Evolutionary conservation across 1,140 invertebrate genomes (phyloP), one percentile per base, ranked within the genome.

Genomic region (Penaeus vannamei): DNA sequence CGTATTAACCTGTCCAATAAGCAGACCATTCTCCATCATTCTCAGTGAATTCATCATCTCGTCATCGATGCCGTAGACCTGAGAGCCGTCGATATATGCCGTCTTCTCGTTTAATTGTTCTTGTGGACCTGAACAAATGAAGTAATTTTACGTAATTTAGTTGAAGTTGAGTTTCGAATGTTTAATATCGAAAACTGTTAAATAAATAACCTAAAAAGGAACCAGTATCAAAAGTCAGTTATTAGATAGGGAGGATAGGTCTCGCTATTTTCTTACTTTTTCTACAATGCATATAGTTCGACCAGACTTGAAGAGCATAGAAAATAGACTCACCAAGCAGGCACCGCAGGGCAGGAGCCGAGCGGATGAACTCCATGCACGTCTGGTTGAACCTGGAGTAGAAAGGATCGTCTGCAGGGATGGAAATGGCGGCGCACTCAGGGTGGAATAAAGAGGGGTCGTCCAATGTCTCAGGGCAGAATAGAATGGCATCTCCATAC

Each of bases 31-130:
- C 62, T 95, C 94, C 91, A 96, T 96, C 5, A 95, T 92, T 72
- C 97, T 93, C 0, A 97, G 93, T 88, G 95, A 95, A 86, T 97
- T 95, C 0, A 96, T 95, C 76, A 96, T 95, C 66, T 95, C 94
- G 17, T 95, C 95, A 62, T 95, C 96, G 92, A 96, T 98, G 69
- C 97, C 97, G 92, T 99, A 99, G 19, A 99, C 95, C 36, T 96
- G 96, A 0, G 98, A 99, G 2, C 95, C 98, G 92, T 99, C 98
- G 26, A 99, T 94, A 92, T 95, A 99, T 8, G 97, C 95, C 0
- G 98, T 98, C 20, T 97, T 94, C 80, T 97, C 96, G 89, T 92
- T 93, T 91, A 97, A 96, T 93, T 97, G 97, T 93, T 97, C 96
- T 19, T 95, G 93, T 60, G 96, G 96, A 59, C 97, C 97, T 92